These are phyloP conservation scores for Stenopsyche tienmushanensis DNA, from an alignment of 1,140 invertebrate species.

Conservation along the genomic window DNA sequence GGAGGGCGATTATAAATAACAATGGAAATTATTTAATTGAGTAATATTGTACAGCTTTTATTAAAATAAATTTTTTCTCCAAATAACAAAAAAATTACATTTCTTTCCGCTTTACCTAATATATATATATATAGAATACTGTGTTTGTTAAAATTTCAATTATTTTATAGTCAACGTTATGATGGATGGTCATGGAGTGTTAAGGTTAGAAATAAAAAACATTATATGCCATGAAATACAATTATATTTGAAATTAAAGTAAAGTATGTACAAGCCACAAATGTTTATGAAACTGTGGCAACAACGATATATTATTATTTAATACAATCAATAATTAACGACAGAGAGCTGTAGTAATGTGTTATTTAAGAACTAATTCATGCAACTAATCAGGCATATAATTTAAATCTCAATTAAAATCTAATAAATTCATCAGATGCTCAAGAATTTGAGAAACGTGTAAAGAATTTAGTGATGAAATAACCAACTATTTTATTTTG, in stretches of 20 bases:
- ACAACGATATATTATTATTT: neutral
- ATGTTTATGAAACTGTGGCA: neutral
- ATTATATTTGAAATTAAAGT: slow-evolving; percentile 4
- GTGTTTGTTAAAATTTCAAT: too few species aligned
- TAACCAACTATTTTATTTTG: neutral
- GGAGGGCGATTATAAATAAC: too few species aligned
- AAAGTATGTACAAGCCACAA: slow-evolving; percentile 10
- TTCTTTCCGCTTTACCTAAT: too few species aligned
- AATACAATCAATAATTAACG: slow-evolving; percentile 1
- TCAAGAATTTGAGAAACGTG: neutral
- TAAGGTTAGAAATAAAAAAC: too few species aligned
- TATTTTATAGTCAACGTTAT: too few species aligned
- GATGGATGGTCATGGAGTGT: too few species aligned
- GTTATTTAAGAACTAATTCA: slow-evolving; percentile 6
- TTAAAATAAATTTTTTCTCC: too few species aligned
- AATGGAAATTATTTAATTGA: too few species aligned
- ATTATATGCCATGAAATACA: slow-evolving; percentile 5
- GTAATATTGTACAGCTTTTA: too few species aligned
- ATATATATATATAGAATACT: too few species aligned
- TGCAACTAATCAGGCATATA: neutral
- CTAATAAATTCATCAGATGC: neutral
- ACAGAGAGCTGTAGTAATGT: neutral
- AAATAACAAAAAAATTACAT: too few species aligned
- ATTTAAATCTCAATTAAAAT: neutral
- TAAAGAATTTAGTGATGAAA: neutral